phyloP scores from a whole-genome alignment of 2,113 vertebrate species.

The Aspiorhynchus laticeps region DNA sequence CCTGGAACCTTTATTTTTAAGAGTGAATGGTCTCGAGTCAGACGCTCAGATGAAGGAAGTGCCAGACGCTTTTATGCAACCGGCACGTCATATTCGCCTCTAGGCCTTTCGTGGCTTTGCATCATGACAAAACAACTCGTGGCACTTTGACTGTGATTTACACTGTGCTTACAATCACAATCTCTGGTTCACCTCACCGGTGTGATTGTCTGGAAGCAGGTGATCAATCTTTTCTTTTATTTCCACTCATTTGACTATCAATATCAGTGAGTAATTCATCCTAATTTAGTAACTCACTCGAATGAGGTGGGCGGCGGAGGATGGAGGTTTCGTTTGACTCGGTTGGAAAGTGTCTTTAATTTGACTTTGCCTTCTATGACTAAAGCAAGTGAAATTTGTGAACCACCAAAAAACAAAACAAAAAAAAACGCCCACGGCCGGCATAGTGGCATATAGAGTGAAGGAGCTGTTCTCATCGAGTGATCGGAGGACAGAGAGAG shows the following conservation, averaged over 20 bases:
- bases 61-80: constrained; percentile 4
- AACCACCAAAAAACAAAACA: constrained; percentile 19
- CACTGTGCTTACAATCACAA: neutral
- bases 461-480: constrained; percentile 15
- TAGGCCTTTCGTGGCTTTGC: constrained; percentile 24
- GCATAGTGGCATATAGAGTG: neutral
- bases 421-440: neutral
- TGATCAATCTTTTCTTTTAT: constrained; percentile 12
- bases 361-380: constrained; percentile 37
- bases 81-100: neutral
- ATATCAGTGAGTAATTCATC: constrained; percentile 44
- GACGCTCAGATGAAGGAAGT: constrained; percentile 29
- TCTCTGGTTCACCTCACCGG: neutral
- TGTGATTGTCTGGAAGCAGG: constrained; percentile 23
- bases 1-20: neutral
- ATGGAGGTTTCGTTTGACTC: constrained; percentile 32
- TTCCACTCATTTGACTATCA: constrained; percentile 32
- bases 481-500: constrained; percentile 26
- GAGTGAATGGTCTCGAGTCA: neutral
- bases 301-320: constrained; percentile 41
- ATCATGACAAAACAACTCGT: constrained; percentile 4
- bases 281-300: constrained; percentile 42
- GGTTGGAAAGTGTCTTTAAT: constrained; percentile 40
- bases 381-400: constrained; percentile 44
- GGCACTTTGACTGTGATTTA: neutral